phyloP scores from a whole-genome alignment of 2,113 vertebrate genomes.

The Grantiella picta region DNA sequence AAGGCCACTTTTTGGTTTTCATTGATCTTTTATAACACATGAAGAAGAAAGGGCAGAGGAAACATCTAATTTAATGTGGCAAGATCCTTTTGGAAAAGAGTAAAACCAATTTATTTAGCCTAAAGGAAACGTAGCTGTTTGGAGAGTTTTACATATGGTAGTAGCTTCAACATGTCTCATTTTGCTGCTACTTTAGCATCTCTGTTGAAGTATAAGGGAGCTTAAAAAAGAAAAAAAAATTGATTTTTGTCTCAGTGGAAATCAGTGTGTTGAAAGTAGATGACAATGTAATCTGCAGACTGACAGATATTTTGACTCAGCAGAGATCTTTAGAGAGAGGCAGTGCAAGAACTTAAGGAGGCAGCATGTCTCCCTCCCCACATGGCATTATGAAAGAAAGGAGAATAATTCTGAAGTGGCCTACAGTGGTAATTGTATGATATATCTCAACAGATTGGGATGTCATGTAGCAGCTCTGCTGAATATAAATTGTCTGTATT shows the following conservation, averaged over 20 bases:
- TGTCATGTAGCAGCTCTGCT: background rate
- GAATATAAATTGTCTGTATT: background rate
- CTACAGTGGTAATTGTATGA: constrained; percentile 30
- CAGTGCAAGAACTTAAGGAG: constrained; percentile 1
- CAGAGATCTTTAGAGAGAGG: background rate
- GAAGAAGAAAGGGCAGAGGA: background rate
- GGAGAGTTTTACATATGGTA: background rate
- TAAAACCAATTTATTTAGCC: background rate
- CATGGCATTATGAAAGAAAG: background rate
- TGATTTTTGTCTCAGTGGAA: background rate
- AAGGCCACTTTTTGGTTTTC: background rate
- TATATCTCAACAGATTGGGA: constrained; percentile 40
- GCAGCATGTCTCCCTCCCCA: background rate
- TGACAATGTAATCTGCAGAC: constrained; percentile 1
- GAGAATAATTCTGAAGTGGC: constrained; percentile 44
- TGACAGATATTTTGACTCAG: constrained; percentile 12
- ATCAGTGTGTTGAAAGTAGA: constrained; percentile 2
- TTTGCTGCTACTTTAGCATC: background rate
- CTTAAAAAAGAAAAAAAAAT: background rate
- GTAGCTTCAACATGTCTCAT: background rate
- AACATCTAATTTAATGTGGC: background rate
- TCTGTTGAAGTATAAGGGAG: background rate
- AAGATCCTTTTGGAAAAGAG: background rate
- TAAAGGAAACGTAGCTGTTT: background rate
- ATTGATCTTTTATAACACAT: background rate